phyloP scores from a whole-genome alignment of 2,113 vertebrate species.

The Dipodomys stephensi region DNA sequence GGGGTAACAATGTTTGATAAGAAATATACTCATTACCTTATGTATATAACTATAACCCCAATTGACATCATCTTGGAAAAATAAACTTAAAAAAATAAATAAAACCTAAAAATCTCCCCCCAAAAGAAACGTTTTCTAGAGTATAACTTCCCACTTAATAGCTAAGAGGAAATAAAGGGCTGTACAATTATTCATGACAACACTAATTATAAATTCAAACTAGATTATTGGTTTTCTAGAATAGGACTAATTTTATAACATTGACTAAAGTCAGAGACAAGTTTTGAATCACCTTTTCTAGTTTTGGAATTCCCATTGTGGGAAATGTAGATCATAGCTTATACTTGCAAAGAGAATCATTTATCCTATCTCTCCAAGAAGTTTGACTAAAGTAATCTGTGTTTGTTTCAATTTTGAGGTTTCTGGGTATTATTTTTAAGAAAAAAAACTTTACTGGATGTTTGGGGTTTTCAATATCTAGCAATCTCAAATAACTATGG shows the following conservation, averaged over 20 bases:
- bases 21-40: too few relatives aligned
- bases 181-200: too few relatives aligned
- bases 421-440: not conserved
- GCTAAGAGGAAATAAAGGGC: too few relatives aligned
- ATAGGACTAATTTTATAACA: not conserved
- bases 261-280: not conserved
- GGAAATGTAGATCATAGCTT: not conserved
- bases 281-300: not conserved
- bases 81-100: too few relatives aligned
- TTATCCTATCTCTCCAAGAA: not conserved
- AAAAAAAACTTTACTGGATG: not conserved
- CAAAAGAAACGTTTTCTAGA: too few relatives aligned
- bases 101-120: too few relatives aligned
- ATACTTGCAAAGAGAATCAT: not conserved
- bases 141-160: too few relatives aligned
- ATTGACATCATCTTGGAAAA: too few relatives aligned
- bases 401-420: not conserved
- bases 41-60: too few relatives aligned
- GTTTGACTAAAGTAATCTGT: not conserved
- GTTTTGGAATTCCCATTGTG: not conserved
- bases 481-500: not conserved
- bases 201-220: too few relatives aligned
- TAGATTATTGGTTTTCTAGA: not conserved
- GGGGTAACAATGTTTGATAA: too few relatives aligned
- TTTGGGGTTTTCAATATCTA: not conserved